phyloP scores from a whole-genome alignment of 2,797 vertebrate genomes.

The Anomalospiza imberbis region DNA sequence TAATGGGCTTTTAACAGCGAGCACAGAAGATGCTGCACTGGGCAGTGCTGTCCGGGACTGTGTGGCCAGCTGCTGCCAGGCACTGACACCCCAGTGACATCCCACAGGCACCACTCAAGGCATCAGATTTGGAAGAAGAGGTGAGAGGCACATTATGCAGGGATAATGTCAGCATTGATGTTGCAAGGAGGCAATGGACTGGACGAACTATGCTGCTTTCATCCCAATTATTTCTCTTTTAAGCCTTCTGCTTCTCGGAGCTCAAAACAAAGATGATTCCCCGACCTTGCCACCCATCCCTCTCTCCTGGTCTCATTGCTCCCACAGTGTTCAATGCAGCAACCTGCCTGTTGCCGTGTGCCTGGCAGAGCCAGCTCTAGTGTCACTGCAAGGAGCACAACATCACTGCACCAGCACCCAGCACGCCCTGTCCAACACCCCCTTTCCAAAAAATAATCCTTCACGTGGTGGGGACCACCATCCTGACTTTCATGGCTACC shows the following conservation, averaged over 20 bases:
- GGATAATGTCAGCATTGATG: neutral
- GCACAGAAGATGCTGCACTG: accelerated
- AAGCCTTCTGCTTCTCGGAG: neutral
- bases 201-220: neutral
- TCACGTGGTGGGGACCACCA: accelerated
- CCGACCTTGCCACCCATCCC: neutral
- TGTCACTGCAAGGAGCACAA: neutral
- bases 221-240: neutral
- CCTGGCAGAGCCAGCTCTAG: neutral
- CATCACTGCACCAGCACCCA: accelerated
- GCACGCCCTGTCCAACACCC: accelerated
- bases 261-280: neutral
- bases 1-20: neutral
- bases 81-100: neutral
- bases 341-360: neutral
- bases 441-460: neutral
- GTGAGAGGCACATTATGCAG: neutral
- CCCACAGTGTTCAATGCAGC: neutral
- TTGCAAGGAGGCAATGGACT: neutral
- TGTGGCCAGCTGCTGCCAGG: neutral
- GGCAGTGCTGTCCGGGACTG: accelerated
- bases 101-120: neutral
- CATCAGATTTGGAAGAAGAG: neutral
- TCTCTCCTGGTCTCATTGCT: neutral
- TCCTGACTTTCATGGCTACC: neutral